phyloP scores from a whole-genome alignment of 2,888 invertebrate species.

The Leucophora obtusa region DNA sequence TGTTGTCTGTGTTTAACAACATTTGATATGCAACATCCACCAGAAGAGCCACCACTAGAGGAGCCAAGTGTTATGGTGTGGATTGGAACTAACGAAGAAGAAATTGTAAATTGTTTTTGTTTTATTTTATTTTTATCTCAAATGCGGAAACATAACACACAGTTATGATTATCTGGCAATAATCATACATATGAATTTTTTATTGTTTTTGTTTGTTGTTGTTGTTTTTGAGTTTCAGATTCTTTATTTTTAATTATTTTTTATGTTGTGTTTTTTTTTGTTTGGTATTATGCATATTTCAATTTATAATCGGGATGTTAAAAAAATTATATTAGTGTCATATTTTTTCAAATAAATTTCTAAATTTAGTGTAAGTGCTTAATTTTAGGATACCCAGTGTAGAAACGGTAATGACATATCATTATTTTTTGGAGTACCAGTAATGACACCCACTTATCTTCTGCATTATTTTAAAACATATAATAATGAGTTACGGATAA shows the following conservation, averaged over 20 bases:
- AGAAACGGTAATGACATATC: too few relatives aligned
- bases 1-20: slow-evolving; percentile 25
- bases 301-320: not conserved
- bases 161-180: slow-evolving; percentile 62
- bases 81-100: slow-evolving; percentile 45
- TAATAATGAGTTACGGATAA: too few relatives aligned
- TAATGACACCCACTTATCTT: too few relatives aligned
- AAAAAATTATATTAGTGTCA: not conserved
- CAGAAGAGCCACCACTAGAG: slow-evolving; percentile 34
- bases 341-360: too few relatives aligned
- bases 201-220: not conserved
- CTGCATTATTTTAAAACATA: too few relatives aligned
- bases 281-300: not conserved
- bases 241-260: slow-evolving; percentile 2
- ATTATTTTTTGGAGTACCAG: too few relatives aligned
- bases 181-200: slow-evolving; percentile 27
- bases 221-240: not conserved
- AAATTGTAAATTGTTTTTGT: slow-evolving; percentile 41
- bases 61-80: slow-evolving; percentile 32
- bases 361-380: too few relatives aligned
- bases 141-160: slow-evolving; percentile 64
- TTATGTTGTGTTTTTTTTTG: not conserved
- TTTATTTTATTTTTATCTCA: slow-evolving; percentile 49
- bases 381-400: too few relatives aligned
- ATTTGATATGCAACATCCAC: slow-evolving; percentile 58